Base-by-base conservation (phyloP, 2,113 vertebrate genomes). In the Oryzias celebensis region DNA sequence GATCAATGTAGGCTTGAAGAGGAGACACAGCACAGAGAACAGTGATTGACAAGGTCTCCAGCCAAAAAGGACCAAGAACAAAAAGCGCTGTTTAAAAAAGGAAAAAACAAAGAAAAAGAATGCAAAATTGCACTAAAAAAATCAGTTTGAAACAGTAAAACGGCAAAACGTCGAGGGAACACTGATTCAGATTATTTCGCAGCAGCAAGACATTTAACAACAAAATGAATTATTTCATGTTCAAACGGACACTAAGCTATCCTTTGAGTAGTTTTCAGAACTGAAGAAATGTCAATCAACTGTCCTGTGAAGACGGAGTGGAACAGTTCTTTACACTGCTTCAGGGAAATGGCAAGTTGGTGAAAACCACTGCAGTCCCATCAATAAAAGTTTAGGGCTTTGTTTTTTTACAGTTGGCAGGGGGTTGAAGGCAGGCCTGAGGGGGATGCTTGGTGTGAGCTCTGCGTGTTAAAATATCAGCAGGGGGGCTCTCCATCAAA, bases 301-400 rank as follows among this genome's bases (percentile, higher is more conserved):
- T 14, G 16, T 45, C 64, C 53, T 52, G 59, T 79, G 78, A 74
- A 58, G 41, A 82, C 58, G 44, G 23, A 72, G 52, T 52, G 23
- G 64, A 73, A 73, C 75, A 83, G 82, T 87, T 78, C 86, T 87
- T 92, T 82, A 86, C 81, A 85, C 67, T 55, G 80, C 73, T 8
- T n/a, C 65, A 79, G 85, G 86, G 89, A 92, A 91, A 91, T 85
- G 62, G 58, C 90, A 87, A 78, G 85, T 90, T 49, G 75, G 81
- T 88, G 87, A 85, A 88, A 91, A 87, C 88, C 81, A 81, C 77
- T 71, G 88, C 67, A 71, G 78, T 67, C 84, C 82, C 88, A 93
- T 92, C 90, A 90, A 84, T 90, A 88, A 93, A 91, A 80, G 65
- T 79, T 80, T 83, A 65, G 54, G 44, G 49, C 68, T 74, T 84